phyloP scores from a whole-genome alignment of 2,888 invertebrate species.

The Ypsolopha sequella region DNA sequence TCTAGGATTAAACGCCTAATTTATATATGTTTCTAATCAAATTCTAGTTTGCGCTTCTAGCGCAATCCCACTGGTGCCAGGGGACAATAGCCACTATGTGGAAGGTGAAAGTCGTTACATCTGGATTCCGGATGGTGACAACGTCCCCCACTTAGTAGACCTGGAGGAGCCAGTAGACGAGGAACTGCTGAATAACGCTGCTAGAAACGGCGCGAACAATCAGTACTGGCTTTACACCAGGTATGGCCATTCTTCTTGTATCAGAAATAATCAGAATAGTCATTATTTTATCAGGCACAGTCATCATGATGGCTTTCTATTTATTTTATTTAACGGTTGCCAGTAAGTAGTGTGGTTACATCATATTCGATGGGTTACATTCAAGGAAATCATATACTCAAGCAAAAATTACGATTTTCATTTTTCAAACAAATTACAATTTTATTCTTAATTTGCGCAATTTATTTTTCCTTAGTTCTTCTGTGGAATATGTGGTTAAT shows the following conservation, averaged over 20 bases:
- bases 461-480: too few species aligned
- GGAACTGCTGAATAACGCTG: slow-evolving; percentile 6
- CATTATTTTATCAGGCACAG: neutral
- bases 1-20: neutral
- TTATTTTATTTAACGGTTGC: too few species aligned
- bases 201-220: slow-evolving; percentile 42
- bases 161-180: slow-evolving; percentile 28
- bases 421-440: too few species aligned
- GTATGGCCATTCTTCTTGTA: slow-evolving; percentile 13
- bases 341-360: too few species aligned
- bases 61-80: slow-evolving; percentile 24
- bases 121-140: slow-evolving; percentile 41
- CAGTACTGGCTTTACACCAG: slow-evolving; percentile 42
- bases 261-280: neutral
- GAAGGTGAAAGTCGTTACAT: slow-evolving; percentile 39
- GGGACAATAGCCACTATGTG: slow-evolving; percentile 38
- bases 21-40: neutral
- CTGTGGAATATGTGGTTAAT: too few species aligned
- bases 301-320: neutral
- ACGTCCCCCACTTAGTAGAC: slow-evolving; percentile 32
- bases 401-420: too few species aligned
- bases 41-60: slow-evolving; percentile 22
- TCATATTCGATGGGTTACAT: too few species aligned
- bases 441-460: too few species aligned
- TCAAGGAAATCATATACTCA: too few species aligned